Conservation (phyloP, 1,140 invertebrate genomes). For the Solenopsis invicta region DNA sequence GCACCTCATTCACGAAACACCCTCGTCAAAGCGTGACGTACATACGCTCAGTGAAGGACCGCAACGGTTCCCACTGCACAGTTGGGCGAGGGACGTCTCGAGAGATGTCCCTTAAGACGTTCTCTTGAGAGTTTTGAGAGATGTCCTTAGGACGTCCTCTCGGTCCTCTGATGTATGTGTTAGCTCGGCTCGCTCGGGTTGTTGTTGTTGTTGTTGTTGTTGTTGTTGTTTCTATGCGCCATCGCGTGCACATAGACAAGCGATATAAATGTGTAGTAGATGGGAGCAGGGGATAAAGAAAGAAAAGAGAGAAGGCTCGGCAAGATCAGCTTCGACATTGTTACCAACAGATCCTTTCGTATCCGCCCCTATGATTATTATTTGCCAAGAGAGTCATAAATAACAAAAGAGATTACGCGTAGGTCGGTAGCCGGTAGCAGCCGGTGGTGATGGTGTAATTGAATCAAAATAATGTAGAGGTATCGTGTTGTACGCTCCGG, state of each 20-base stretch:
- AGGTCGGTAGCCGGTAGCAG: conserved; percentile 77
- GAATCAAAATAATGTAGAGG: conserved; percentile 84
- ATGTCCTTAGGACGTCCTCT: too few relatives aligned
- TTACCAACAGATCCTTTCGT: conserved; percentile 2
- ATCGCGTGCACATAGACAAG: background rate
- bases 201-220: background rate
- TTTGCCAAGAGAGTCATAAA: conserved; percentile 77
- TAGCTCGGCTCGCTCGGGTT: background rate
- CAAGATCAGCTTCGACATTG: conserved; percentile 25
- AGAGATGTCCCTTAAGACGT: too few relatives aligned
- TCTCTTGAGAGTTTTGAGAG: too few relatives aligned
- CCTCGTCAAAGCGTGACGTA: background rate
- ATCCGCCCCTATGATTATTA: conserved; percentile 74
- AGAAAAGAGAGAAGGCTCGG: background rate
- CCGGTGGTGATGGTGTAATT: conserved; percentile 79
- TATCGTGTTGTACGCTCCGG: conserved; percentile 81
- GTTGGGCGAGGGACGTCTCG: too few relatives aligned
- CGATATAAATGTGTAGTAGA: conserved; percentile 9
- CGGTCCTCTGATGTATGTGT: background rate
- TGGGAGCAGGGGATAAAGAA: too few relatives aligned
- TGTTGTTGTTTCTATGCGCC: background rate
- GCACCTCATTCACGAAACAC: conserved; percentile 47
- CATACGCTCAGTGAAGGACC: background rate
- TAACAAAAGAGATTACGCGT: conserved; percentile 81
- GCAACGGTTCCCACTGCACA: too few relatives aligned